These are phyloP conservation scores for Drosophila paranaensis DNA, from an alignment of 2,888 invertebrate species.

Conservation along the genomic window DNA sequence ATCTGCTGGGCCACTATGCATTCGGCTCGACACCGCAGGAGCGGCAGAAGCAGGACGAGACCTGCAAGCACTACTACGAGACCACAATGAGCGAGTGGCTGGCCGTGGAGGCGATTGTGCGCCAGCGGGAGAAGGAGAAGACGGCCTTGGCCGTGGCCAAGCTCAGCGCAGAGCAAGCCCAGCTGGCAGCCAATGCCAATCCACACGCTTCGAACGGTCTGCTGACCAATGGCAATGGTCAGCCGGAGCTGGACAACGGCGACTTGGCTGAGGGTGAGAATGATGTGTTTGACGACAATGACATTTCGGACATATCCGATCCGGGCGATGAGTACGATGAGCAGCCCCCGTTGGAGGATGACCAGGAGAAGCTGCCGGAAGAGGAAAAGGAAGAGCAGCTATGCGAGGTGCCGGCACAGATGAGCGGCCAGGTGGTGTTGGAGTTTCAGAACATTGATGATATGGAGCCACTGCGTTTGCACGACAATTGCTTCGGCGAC, in stretches of 20 bases:
- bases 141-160: conserved; percentile 93
- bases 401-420: conserved; percentile 48
- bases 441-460: conserved; percentile 77
- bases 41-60: conserved; percentile 88
- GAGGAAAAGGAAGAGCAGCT: conserved; percentile 37
- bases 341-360: conserved; percentile 19
- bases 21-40: conserved; percentile 90
- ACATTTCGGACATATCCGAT: conserved; percentile 86
- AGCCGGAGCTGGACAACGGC: conserved; percentile 8
- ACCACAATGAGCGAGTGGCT: conserved; percentile 98
- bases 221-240: conserved; percentile 28
- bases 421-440: conserved; percentile 57
- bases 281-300: conserved; percentile 86
- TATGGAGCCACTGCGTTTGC: conserved; percentile 73
- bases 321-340: conserved; percentile 81
- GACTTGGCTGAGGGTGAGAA: conserved; percentile 86
- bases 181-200: conserved; percentile 85
- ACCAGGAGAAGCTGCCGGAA: conserved; percentile 7
- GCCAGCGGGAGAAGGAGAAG: conserved; percentile 92
- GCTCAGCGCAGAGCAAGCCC: conserved; percentile 84
- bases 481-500: conserved; percentile 82
- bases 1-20: conserved; percentile 92
- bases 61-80: conserved; percentile 92
- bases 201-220: conserved; percentile 14
- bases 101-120: conserved; percentile 96